Conservation (phyloP, 2,797 vertebrate species). For the Sphaeramia orbicularis region DNA sequence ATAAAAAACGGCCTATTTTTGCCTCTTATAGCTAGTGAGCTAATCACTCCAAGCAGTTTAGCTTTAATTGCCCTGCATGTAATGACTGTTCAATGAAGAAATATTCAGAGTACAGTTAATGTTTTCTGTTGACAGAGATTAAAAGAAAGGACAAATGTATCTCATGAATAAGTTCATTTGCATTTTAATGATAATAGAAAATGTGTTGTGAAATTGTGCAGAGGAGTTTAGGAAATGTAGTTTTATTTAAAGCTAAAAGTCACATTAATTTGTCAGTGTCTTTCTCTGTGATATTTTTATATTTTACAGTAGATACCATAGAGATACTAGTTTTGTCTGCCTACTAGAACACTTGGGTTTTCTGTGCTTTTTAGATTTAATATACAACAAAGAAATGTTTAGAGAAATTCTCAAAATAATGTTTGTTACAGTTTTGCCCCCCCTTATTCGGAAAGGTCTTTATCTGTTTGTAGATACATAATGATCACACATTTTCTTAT, state of each 20-base stretch:
- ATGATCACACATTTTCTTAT: no score
- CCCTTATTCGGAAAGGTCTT: no score
- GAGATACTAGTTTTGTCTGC: no score
- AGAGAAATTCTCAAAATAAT: no score
- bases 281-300: no score
- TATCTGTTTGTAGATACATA: no score
- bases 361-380: no score
- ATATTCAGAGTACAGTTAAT: not conserved
- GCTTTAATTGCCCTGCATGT: conserved; percentile 17
- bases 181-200: conserved; percentile 1
- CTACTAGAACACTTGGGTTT: no score
- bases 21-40: not conserved
- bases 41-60: not conserved
- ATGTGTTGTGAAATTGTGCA: not conserved
- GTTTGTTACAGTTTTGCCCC: no score
- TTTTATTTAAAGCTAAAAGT: not conserved
- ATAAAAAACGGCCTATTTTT: not conserved
- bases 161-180: conserved; percentile 2
- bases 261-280: not conserved
- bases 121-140: conserved; percentile 2
- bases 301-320: no score
- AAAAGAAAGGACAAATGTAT: conserved; percentile 11
- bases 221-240: not conserved
- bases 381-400: no score
- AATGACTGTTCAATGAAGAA: conserved; percentile 13